Conservation (phyloP, 35 echinoderm and acorn worm species). For the Apostichopus parvimensis region DNA sequence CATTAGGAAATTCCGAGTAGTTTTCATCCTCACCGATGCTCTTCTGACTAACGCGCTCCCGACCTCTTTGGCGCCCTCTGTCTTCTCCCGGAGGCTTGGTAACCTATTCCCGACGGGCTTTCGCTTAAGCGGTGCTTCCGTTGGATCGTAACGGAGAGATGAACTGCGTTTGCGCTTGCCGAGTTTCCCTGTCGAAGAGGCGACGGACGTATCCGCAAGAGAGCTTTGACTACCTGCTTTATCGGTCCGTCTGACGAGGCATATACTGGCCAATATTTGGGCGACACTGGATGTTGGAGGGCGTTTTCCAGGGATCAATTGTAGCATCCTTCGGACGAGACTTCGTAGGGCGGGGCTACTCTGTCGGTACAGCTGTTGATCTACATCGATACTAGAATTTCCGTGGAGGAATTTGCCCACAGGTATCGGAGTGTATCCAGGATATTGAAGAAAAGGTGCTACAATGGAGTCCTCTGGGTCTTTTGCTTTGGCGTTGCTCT, state of each 20-base stretch:
- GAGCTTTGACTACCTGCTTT: slow-evolving; percentile 27
- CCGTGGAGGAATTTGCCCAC: slow-evolving; percentile 86
- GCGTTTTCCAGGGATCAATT: slow-evolving; percentile 60
- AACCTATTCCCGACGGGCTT: slow-evolving; percentile 7
- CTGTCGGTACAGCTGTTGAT: slow-evolving; percentile 79
- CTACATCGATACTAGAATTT: slow-evolving; percentile 87
- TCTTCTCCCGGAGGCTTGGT: slow-evolving; percentile 10
- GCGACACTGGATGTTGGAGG: slow-evolving; percentile 75
- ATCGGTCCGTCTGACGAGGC: slow-evolving; percentile 19
- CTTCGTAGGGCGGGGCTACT: slow-evolving; percentile 72
- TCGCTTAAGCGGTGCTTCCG: slow-evolving; percentile 13
- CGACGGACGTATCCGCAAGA: slow-evolving; percentile 5
- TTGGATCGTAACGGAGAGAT: slow-evolving; percentile 57
- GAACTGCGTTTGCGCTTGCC: slow-evolving; percentile 58
- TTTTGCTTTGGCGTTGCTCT: neutral
- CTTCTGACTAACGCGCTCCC: slow-evolving; percentile 24
- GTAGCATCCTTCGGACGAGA: slow-evolving; percentile 75
- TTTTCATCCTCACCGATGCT: slow-evolving; percentile 31
- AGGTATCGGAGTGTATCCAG: slow-evolving; percentile 85
- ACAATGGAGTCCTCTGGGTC: neutral
- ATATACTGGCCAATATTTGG: slow-evolving; percentile 69
- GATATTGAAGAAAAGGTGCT: slow-evolving; percentile 73
- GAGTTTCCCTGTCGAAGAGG: slow-evolving; percentile 13
- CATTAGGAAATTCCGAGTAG: slow-evolving; percentile 31
- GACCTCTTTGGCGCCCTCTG: slow-evolving; percentile 3